phyloP scores from a whole-genome alignment of 1,140 invertebrate species.

The Ladona fulva region DNA sequence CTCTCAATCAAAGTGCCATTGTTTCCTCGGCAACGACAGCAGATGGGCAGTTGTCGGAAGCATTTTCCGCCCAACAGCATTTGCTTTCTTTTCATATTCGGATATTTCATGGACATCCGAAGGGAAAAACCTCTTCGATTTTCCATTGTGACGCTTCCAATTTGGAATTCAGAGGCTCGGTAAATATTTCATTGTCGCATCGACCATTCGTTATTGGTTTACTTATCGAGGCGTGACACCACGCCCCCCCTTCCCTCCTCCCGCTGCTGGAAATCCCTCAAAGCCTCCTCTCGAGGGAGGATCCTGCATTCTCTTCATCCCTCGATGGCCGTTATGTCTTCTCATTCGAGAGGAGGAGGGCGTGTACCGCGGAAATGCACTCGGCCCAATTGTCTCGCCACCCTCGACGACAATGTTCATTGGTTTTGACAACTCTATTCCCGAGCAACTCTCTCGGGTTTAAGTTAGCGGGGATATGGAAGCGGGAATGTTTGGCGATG shows the following conservation, averaged over 20 bases:
- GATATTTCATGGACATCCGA: no score
- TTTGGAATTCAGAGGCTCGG: no score
- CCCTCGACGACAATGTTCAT: not conserved
- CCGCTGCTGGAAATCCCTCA: not conserved
- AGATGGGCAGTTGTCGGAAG: no score
- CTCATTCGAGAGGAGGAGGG: not conserved
- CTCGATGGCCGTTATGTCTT: not conserved
- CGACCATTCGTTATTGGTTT: not conserved
- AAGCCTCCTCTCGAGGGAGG: no score
- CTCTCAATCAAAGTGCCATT: no score
- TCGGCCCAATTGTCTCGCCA: not conserved
- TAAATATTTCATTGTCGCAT: not conserved
- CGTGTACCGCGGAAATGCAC: not conserved
- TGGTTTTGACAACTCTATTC: constrained; percentile 4
- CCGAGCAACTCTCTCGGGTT: not conserved
- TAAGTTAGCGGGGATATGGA: not conserved
- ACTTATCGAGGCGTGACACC: not conserved
- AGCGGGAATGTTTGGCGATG: not conserved
- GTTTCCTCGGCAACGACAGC: no score
- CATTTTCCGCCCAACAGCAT: no score
- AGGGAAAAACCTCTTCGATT: not conserved
- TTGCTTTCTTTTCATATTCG: no score
- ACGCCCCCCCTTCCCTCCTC: not conserved
- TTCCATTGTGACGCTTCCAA: not conserved
- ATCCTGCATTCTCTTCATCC: not conserved